Conservation (phyloP, 2,797 vertebrate genomes). For the Gouania willdenowi region DNA sequence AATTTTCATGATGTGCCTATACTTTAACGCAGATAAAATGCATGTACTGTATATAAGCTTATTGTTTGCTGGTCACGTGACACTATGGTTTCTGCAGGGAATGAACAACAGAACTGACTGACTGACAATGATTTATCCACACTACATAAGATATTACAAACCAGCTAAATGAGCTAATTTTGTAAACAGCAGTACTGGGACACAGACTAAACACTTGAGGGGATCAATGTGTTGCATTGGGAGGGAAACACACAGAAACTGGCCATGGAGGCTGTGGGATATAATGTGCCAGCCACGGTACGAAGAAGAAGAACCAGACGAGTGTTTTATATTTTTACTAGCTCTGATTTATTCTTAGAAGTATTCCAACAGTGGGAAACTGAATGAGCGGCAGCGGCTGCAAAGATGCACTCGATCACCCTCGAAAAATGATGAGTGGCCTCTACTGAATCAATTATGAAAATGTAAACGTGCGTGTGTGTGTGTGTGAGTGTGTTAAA, state of each 20-base stretch:
- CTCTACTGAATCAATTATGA: slow-evolving; percentile 7
- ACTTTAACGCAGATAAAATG: no score
- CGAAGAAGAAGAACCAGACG: slow-evolving; percentile 5
- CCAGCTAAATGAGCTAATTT: slow-evolving; percentile 11
- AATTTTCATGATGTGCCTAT: no score
- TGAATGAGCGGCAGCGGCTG: not conserved
- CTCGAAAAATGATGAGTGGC: not conserved
- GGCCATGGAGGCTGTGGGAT: slow-evolving; percentile 15
- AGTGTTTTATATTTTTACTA: not conserved
- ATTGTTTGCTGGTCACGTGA: no score
- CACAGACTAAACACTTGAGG: slow-evolving; percentile 31
- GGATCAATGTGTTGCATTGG: slow-evolving; percentile 17
- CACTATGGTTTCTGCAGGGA: no score
- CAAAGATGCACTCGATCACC: slow-evolving; percentile 6
- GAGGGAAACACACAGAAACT: slow-evolving; percentile 38
- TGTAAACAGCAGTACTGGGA: slow-evolving; percentile 39
- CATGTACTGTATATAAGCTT: no score
- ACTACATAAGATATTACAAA: slow-evolving; percentile 15
- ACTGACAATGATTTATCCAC: no score
- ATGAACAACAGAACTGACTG: no score
- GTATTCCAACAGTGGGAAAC: not conserved
- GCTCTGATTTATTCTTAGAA: slow-evolving; percentile 10
- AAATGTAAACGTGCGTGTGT: slow-evolving; percentile 10
- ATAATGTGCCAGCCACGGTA: slow-evolving; percentile 13
- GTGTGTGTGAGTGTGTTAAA: slow-evolving; percentile 11